Conservation (phyloP, 53 echinoderm and acorn worm species). For the Crossaster papposus region DNA sequence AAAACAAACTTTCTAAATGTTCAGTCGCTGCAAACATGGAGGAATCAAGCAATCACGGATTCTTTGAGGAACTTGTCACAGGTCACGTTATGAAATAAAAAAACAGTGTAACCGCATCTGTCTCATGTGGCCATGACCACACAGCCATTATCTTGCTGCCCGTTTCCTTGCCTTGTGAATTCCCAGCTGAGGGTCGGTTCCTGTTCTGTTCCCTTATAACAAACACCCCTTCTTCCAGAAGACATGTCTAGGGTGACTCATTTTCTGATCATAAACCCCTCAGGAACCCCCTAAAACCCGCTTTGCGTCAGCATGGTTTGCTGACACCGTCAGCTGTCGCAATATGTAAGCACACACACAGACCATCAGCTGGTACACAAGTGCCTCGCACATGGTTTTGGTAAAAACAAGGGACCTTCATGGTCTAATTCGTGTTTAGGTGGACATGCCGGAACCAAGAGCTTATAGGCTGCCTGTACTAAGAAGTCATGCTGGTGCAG, state of each 20-base stretch:
- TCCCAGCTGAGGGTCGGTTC: background rate
- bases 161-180: background rate
- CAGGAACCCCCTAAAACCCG: constrained; percentile 6
- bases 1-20: no score
- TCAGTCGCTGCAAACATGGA: background rate
- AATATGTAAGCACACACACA: background rate
- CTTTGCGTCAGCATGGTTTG: background rate
- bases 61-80: background rate
- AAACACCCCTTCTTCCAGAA: background rate
- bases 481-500: background rate
- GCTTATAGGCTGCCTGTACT: background rate
- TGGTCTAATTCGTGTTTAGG: background rate
- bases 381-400: background rate
- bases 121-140: background rate
- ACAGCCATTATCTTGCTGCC: background rate
- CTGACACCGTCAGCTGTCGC: background rate
- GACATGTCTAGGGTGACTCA: constrained; percentile 14
- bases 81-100: background rate
- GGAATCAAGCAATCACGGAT: background rate
- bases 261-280: background rate
- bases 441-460: background rate
- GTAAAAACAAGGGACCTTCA: background rate
- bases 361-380: background rate
- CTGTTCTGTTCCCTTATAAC: background rate
- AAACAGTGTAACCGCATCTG: background rate